Evolutionary conservation across 2,888 invertebrate species (phyloP).

Genomic region (Andrena minutula): DNA sequence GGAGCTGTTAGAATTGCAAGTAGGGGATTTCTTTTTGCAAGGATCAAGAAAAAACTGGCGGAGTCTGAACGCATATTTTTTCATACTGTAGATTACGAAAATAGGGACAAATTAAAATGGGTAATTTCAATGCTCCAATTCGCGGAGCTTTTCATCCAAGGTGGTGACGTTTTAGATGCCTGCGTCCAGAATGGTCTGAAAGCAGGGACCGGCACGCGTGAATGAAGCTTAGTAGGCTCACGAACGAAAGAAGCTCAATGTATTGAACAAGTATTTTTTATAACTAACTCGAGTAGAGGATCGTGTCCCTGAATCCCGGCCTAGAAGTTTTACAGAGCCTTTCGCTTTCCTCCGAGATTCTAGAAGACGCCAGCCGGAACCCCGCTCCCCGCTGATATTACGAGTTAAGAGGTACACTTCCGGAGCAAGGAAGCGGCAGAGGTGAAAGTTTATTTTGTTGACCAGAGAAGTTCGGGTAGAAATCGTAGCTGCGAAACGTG

Average conservation of each 20-base stretch:
- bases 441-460: conserved; percentile 70
- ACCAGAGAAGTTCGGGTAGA: conserved; percentile 45
- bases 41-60: neutral
- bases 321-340: conserved; percentile 24
- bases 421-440: conserved; percentile 34
- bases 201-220: conserved; percentile 25
- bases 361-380: conserved; percentile 14
- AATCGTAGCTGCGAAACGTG: conserved; percentile 32
- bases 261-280: conserved; percentile 55
- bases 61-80: neutral
- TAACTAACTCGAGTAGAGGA: conserved; percentile 35
- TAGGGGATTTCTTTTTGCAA: neutral
- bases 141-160: no score
- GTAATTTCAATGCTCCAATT: no score
- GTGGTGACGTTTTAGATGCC: neutral
- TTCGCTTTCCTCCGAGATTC: conserved; percentile 23
- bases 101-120: no score
- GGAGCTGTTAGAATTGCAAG: neutral
- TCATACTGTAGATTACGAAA: conserved; percentile 1
- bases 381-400: conserved; percentile 45
- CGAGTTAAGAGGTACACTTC: conserved; percentile 48
- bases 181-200: conserved; percentile 1
- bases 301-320: conserved; percentile 20
- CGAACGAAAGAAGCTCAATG: conserved; percentile 44
- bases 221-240: conserved; percentile 31